Percentiles rank a stretch among this genome's conserved stretches.
Evolutionary conservation across 2,888 invertebrate genomes (phyloP).

Genomic region (Orthosia cruda): DNA sequence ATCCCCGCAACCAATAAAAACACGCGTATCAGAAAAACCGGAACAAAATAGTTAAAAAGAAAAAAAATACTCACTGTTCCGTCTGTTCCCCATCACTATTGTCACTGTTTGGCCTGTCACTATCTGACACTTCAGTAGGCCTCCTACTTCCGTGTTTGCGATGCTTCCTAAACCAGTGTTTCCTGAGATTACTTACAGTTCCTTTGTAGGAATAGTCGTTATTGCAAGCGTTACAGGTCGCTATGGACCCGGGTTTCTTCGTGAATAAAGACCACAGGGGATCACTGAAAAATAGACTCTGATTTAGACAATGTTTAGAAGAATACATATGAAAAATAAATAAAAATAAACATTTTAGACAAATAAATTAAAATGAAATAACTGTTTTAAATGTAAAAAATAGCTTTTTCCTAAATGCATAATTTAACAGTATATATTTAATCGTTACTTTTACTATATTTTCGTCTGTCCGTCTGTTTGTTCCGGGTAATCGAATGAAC

Average conservation of each 20-base stretch:
- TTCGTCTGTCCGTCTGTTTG: too few species aligned
- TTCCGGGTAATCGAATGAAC: too few species aligned
- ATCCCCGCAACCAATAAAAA: too few species aligned
- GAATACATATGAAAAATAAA: too few species aligned
- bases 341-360: too few species aligned
- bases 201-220: conserved; percentile 49
- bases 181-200: conserved; percentile 38
- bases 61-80: conserved; percentile 48
- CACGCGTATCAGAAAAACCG: not conserved
- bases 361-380: too few species aligned
- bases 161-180: conserved; percentile 53
- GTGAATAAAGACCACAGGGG: conserved; percentile 57
- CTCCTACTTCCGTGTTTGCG: not conserved
- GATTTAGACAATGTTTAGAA: not conserved
- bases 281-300: conserved; percentile 15
- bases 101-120: conserved; percentile 11
- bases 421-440: too few species aligned
- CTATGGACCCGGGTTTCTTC: conserved; percentile 16
- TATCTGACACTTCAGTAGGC: not conserved
- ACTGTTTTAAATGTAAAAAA: too few species aligned
- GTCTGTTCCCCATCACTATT: conserved; percentile 38
- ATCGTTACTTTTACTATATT: too few species aligned
- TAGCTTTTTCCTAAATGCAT: too few species aligned
- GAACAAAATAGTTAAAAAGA: not conserved
- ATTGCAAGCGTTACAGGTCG: conserved; percentile 59